These are phyloP conservation scores for Ambastaia sidthimunki DNA, from an alignment of 2,797 vertebrate genomes.

Conservation along the genomic window DNA sequence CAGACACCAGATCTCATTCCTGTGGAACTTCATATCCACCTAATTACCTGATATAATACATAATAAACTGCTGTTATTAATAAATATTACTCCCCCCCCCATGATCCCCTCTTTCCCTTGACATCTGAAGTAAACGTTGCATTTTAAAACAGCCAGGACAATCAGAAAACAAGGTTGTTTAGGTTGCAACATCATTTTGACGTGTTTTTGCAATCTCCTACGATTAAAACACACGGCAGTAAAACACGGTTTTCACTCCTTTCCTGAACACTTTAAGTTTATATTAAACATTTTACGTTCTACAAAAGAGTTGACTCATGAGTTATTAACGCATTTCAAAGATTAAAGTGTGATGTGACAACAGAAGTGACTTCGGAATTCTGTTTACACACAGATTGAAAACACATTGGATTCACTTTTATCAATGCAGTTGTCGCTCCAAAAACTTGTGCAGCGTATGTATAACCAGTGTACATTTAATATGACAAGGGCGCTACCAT, in stretches of 20 bases:
- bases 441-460: not conserved
- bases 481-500: not conserved
- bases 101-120: not conserved
- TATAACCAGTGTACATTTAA: not conserved
- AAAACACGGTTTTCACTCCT: too few relatives aligned
- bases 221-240: too few relatives aligned
- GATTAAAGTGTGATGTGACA: too few relatives aligned
- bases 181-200: not conserved
- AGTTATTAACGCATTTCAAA: too few relatives aligned
- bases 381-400: too few relatives aligned
- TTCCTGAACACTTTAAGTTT: too few relatives aligned
- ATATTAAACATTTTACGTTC: too few relatives aligned
- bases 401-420: too few relatives aligned
- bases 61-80: not conserved
- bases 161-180: conserved; percentile 6
- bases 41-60: conserved; percentile 43
- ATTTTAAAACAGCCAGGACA: conserved; percentile 1
- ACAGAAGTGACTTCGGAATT: too few relatives aligned
- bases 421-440: too few relatives aligned
- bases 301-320: too few relatives aligned
- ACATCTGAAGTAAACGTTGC: not conserved
- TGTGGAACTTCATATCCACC: conserved; percentile 4
- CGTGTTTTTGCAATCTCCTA: too few relatives aligned
- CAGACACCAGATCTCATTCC: conserved; percentile 8
- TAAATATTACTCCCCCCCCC: conserved; percentile 35